Conservation (phyloP, 2,888 invertebrate genomes). For the Hoplodrina blanda region DNA sequence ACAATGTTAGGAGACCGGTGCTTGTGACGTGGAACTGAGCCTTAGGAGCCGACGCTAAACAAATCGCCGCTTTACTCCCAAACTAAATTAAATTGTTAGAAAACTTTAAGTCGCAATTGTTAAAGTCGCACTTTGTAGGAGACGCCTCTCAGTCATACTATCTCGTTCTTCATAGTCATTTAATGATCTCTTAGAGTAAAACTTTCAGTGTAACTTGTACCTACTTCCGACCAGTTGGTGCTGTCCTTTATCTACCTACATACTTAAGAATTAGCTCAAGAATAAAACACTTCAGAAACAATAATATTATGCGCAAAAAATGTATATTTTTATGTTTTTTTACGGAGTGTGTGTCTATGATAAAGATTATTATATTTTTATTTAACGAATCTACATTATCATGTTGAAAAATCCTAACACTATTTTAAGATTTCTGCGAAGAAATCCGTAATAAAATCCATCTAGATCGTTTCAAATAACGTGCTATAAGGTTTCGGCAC, state of each 20-base stretch:
- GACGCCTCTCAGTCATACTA: slow-evolving; percentile 16
- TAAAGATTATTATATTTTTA: no score
- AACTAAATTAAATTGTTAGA: slow-evolving; percentile 59
- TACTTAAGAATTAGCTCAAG: not conserved
- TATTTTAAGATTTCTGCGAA: slow-evolving; percentile 7
- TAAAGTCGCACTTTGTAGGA: slow-evolving; percentile 27
- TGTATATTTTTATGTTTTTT: no score
- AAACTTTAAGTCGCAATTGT: slow-evolving; percentile 43
- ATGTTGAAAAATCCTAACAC: not conserved
- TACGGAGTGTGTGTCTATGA: no score
- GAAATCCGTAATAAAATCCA: slow-evolving; percentile 40
- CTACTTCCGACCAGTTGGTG: slow-evolving; percentile 19
- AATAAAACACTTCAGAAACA: not conserved
- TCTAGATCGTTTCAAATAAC: slow-evolving; percentile 39
- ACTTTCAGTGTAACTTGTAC: slow-evolving; percentile 35
- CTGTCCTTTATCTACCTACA: not conserved
- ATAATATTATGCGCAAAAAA: not conserved
- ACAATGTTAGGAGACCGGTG: slow-evolving; percentile 79
- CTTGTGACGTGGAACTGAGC: slow-evolving; percentile 74
- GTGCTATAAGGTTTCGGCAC: slow-evolving; percentile 43
- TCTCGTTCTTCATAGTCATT: slow-evolving; percentile 35
- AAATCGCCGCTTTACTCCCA: slow-evolving; percentile 63
- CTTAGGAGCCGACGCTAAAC: slow-evolving; percentile 69
- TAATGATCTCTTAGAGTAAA: slow-evolving; percentile 39
- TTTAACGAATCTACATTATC: not conserved